phyloP scores from a whole-genome alignment of 2,113 vertebrate genomes.

The Junco hyemalis region DNA sequence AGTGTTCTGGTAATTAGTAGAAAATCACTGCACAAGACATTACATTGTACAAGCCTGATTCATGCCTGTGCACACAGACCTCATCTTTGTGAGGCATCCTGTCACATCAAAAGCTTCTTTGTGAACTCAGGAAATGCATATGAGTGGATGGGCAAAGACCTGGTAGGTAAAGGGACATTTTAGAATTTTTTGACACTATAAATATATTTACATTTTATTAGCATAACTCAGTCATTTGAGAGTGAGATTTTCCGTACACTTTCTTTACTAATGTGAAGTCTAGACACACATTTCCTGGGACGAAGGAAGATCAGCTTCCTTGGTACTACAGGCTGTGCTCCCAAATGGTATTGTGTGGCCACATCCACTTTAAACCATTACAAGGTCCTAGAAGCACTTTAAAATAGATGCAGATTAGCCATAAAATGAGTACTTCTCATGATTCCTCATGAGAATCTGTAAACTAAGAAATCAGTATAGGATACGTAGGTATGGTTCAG shows the following conservation, averaged over 20 bases:
- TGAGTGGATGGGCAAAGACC: neutral
- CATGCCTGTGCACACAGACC: neutral
- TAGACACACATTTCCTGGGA: neutral
- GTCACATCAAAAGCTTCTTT: neutral
- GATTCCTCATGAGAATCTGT: neutral
- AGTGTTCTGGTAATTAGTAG: neutral
- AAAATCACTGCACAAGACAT: neutral
- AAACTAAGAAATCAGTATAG: neutral
- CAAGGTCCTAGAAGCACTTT: neutral
- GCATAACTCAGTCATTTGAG: neutral
- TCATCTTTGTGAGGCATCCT: neutral
- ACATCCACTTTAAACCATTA: neutral
- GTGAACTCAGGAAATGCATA: neutral
- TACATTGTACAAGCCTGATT: neutral
- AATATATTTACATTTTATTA: neutral
- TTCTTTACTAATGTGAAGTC: neutral
- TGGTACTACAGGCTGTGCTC: neutral
- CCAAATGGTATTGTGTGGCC: accelerated
- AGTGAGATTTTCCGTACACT: neutral
- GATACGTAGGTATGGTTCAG: neutral
- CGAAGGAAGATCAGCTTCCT: neutral
- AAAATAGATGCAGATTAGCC: neutral
- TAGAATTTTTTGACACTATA: neutral
- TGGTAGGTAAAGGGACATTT: neutral
- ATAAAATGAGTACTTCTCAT: neutral